Percentiles rank a stretch among this genome's conserved stretches.
phyloP scores from a whole-genome alignment of 1,140 invertebrate genomes.

The Heliconius himera region DNA sequence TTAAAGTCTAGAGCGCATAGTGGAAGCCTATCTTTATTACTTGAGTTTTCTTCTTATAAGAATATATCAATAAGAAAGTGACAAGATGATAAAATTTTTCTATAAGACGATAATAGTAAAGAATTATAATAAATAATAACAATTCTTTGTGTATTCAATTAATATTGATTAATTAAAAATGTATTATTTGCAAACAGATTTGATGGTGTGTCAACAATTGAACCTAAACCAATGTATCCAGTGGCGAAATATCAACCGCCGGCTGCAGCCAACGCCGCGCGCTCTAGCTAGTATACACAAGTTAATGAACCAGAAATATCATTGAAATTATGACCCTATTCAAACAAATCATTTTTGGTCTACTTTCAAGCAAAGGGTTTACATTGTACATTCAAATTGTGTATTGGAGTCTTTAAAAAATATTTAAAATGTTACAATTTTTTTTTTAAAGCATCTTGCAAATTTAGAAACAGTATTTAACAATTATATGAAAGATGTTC shows the following conservation, averaged over 20 bases:
- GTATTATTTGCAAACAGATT: conserved; percentile 45
- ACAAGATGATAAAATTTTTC: too few relatives aligned
- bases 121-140: too few relatives aligned
- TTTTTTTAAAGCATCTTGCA: too few relatives aligned
- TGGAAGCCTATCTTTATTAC: too few relatives aligned
- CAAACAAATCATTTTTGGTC: not conserved
- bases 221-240: conserved; percentile 63
- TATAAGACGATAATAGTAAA: too few relatives aligned
- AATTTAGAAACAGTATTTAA: too few relatives aligned
- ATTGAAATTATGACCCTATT: conserved; percentile 1
- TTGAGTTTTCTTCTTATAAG: too few relatives aligned
- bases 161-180: not conserved
- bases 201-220: conserved; percentile 62
- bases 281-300: conserved; percentile 44
- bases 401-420: not conserved
- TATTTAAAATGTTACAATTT: too few relatives aligned
- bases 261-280: conserved; percentile 43
- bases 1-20: too few relatives aligned
- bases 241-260: conserved; percentile 60
- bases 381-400: not conserved
- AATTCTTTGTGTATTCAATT: too few relatives aligned
- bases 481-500: too few relatives aligned
- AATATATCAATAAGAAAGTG: too few relatives aligned
- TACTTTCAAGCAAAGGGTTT: not conserved
- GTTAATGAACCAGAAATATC: not conserved